These are phyloP conservation scores for Salvelinus sp. DNA, from an alignment of 2,113 vertebrate species.

Conservation along the genomic window DNA sequence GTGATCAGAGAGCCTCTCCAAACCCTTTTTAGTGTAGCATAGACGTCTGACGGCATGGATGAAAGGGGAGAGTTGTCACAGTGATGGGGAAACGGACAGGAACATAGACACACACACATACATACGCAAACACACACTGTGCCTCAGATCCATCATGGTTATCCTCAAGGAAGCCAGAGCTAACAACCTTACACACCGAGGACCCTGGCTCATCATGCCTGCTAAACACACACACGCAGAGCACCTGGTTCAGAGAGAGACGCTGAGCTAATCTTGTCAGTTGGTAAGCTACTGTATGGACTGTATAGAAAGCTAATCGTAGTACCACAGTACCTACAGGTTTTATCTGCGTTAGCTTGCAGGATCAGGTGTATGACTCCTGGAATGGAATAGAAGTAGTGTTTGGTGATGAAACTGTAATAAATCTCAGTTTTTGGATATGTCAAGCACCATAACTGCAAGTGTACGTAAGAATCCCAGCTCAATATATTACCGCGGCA, in stretches of 20 bases:
- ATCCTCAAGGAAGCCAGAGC: constrained; percentile 1
- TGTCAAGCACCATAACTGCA: no score
- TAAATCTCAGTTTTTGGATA: no score
- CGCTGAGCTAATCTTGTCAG: not conserved
- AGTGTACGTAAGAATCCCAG: no score
- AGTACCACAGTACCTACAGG: not conserved
- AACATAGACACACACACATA: not conserved
- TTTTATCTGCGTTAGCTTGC: not conserved
- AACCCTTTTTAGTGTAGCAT: constrained; percentile 37
- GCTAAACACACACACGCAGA: not conserved
- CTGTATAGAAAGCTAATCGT: constrained; percentile 6
- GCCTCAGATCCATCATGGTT: not conserved
- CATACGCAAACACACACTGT: not conserved
- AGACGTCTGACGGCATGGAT: constrained; percentile 35
- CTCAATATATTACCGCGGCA: no score
- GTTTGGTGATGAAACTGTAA: no score
- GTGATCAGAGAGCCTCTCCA: constrained; percentile 7
- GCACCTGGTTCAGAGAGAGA: constrained; percentile 20
- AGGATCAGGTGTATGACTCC: not conserved
- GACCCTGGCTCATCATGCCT: constrained; percentile 6
- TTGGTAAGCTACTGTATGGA: constrained; percentile 4
- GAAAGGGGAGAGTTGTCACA: constrained; percentile 26
- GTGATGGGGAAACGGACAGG: constrained; percentile 37
- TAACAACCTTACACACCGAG: constrained; percentile 23
- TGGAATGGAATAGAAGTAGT: no score